Conservation (phyloP, 2,113 vertebrate species). For the Petrocephalus zakoni region DNA sequence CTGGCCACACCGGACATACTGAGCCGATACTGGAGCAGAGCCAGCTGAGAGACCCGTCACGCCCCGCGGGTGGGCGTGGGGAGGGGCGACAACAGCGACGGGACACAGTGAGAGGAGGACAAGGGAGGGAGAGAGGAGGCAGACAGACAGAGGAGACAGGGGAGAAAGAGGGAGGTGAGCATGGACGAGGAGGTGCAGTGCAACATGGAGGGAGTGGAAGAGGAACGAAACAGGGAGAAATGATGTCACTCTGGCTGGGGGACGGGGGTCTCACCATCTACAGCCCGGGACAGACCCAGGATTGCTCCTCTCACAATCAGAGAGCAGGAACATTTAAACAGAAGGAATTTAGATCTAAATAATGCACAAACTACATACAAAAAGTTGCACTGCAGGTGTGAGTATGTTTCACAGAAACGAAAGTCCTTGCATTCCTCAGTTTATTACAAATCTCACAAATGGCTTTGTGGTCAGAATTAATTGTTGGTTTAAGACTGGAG, state of each 20-base stretch:
- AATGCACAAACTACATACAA: neutral
- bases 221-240: conserved; percentile 35
- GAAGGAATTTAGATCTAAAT: neutral
- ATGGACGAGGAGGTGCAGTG: conserved; percentile 7
- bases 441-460: neutral
- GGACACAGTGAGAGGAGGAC: conserved; percentile 21
- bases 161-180: conserved; percentile 23
- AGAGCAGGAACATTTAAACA: neutral
- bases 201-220: neutral
- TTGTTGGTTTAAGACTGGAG: neutral
- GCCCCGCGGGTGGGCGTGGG: conserved; percentile 48
- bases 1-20: conserved; percentile 91
- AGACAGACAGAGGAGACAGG: conserved; percentile 16
- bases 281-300: neutral
- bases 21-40: conserved; percentile 94
- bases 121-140: conserved; percentile 13
- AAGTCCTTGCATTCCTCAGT: neutral
- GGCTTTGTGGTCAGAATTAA: neutral
- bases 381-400: neutral
- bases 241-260: conserved; percentile 21
- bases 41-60: conserved; percentile 84
- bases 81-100: conserved; percentile 42
- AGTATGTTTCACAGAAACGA: neutral
- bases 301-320: neutral
- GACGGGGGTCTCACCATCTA: neutral